phyloP scores from a whole-genome alignment of 2,797 vertebrate species.

The Sebastes iracundus region DNA sequence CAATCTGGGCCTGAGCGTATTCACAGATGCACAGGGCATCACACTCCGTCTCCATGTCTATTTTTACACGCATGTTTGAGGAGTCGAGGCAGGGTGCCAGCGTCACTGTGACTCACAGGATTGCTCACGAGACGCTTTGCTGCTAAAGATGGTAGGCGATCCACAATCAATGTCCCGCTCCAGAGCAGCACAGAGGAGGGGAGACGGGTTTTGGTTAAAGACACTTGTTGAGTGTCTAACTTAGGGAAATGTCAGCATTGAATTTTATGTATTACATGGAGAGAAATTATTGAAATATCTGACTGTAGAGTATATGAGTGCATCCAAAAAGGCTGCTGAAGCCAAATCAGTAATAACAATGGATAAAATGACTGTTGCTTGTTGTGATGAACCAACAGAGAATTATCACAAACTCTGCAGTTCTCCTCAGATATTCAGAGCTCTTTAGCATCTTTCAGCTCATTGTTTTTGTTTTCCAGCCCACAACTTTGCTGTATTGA shows the following conservation, averaged over 20 bases:
- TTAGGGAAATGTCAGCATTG: background rate
- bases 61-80: conserved; percentile 74
- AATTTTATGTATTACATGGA: background rate
- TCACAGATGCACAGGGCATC: conserved; percentile 58
- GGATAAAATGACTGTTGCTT: background rate
- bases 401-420: background rate
- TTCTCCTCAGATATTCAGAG: background rate
- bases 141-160: conserved; percentile 45
- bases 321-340: background rate
- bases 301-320: background rate
- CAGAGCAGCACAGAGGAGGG: background rate
- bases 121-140: conserved; percentile 58
- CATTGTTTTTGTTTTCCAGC: too few species aligned
- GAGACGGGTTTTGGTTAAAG: background rate
- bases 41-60: conserved; percentile 66
- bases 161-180: conserved; percentile 33
- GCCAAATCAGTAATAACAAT: background rate
- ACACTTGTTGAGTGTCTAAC: conserved; percentile 19
- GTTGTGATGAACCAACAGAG: background rate
- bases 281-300: background rate
- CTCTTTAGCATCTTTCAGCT: background rate
- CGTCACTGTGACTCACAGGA: conserved; percentile 69
- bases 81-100: conserved; percentile 54
- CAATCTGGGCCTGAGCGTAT: conserved; percentile 51
- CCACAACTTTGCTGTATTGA: background rate